Percentiles rank a stretch among this genome's conserved stretches.
Evolutionary conservation across 2,888 invertebrate species (phyloP).

Genomic region (Trachelus iudaicus): DNA sequence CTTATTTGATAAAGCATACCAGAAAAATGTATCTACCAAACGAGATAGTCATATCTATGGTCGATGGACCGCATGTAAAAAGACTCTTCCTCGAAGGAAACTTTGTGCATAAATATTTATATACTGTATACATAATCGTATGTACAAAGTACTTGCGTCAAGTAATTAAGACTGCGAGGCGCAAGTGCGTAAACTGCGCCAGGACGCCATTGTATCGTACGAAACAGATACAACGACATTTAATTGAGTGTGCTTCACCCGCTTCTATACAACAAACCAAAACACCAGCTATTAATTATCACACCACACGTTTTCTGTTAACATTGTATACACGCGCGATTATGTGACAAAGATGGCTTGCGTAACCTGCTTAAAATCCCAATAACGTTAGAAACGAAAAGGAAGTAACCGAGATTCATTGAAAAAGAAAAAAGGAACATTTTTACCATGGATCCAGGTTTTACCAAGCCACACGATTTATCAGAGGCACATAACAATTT

Average conservation of each 20-base stretch:
- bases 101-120: constrained; percentile 8
- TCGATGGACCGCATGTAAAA: background rate
- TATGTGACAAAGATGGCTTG: constrained; percentile 19
- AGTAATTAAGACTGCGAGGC: background rate
- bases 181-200: background rate
- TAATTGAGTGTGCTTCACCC: constrained; percentile 33
- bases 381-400: constrained; percentile 13
- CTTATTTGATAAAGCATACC: background rate
- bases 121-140: background rate
- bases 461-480: background rate
- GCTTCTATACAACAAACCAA: background rate
- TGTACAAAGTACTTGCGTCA: background rate
- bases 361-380: constrained; percentile 24
- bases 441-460: constrained; percentile 7
- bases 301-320: constrained; percentile 9
- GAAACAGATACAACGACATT: constrained; percentile 45
- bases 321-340: constrained; percentile 19
- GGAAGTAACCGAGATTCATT: constrained; percentile 15
- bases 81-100: background rate
- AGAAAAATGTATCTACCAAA: background rate
- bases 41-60: background rate
- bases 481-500: background rate
- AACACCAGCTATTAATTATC: background rate
- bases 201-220: constrained; percentile 43
- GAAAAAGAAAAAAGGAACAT: background rate